A percentile compares a stretch with the other conserved stretches of the same genome.
Conservation (phyloP, 2,888 invertebrate genomes). For the Heliconius erato region DNA sequence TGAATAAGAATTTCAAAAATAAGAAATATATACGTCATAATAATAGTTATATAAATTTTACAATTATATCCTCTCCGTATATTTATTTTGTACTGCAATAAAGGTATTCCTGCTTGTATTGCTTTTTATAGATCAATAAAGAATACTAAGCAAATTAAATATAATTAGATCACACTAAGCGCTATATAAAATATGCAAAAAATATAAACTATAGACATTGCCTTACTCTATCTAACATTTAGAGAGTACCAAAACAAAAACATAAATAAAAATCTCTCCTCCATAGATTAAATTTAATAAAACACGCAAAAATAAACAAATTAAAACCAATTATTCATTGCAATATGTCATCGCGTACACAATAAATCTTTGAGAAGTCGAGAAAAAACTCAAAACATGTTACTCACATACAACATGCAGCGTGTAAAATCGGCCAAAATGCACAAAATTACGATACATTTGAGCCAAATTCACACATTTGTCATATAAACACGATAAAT, state of each 20-base stretch:
- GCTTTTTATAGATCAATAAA: background rate
- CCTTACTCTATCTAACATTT: too few relatives aligned
- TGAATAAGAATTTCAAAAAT: background rate
- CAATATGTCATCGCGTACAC: constrained; percentile 30
- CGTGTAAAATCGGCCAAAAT: constrained; percentile 50
- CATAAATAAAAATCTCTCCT: background rate
- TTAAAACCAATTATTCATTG: constrained; percentile 39
- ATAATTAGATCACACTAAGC: background rate
- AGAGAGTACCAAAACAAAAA: background rate
- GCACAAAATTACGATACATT: constrained; percentile 57
- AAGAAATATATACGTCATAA: background rate
- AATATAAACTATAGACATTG: background rate
- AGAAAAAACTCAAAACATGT: constrained; percentile 38
- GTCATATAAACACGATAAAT: constrained; percentile 74
- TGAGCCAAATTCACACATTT: constrained; percentile 76
- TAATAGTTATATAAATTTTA: too few relatives aligned
- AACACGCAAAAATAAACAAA: constrained; percentile 17
- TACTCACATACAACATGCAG: constrained; percentile 53
- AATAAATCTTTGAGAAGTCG: constrained; percentile 35
- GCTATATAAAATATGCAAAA: background rate
- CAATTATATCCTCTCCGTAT: background rate
- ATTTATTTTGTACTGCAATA: background rate
- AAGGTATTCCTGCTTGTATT: background rate
- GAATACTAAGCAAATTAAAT: background rate
- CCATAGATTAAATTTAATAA: constrained; percentile 10